Base-by-base conservation (phyloP, 2,113 vertebrate genomes). In the Abramis brama region DNA sequence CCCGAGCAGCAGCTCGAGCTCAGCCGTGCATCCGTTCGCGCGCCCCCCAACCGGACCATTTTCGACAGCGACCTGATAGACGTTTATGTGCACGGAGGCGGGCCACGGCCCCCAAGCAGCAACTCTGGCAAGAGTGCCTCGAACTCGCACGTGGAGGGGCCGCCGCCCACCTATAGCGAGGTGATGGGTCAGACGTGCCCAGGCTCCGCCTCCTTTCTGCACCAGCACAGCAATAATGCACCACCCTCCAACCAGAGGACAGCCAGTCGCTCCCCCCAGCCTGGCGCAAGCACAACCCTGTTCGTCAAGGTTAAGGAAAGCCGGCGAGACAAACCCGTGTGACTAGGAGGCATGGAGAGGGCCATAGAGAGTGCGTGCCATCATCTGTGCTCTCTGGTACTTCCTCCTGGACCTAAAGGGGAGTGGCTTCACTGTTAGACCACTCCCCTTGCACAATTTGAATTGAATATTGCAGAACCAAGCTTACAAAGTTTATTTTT, bases 1-100 rank as follows among this genome's bases (percentile, higher is more conserved):
- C 97, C 97, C 0, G 98, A 99, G 87, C 98, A 99, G 92, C 98
- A 99, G 93, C 96, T 98, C 95, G 98, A 99, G 93, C 97, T 99
- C 79, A 99, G 98, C 93, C 94, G 98, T 0, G 97, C 99, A 90
- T 99, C 98, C 0, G 98, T 99, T 89, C 93, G 97, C 90, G 97
- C 98, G 0, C 98, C 98, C 0, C 98, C 98, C 90, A 99, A 99
- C 94, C 93, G 98, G 91, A 99, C 98, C 93, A 96, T 99, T 94
- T 99, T 98, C 87, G 97, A 98, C 95, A 99, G 98, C 80, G 97
- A 98, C 91, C 96, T 98, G 92, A 97, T 98, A 90, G 97, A 97
- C 92, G 87, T 95, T 89, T 94, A 95, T 0, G 93, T 96, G 94
- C 95, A 95, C 90, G 93, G 88, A 82, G 96, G 96, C 5, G 96